These are phyloP conservation scores for Mellivora capensis DNA, from an alignment of 2,113 vertebrate species.

Conservation along the genomic window DNA sequence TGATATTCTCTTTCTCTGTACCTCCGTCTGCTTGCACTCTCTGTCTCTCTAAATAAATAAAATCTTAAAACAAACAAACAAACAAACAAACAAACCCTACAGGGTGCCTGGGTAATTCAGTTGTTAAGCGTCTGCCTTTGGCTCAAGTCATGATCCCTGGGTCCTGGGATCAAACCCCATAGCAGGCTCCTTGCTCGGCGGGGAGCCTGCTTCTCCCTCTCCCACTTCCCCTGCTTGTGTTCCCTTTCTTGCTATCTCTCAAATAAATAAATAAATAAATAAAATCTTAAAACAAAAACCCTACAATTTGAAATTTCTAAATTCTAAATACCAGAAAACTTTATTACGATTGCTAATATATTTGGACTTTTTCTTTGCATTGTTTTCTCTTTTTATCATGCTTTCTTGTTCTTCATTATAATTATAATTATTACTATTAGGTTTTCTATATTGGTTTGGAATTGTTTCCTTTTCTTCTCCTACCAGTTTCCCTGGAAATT, in stretches of 20 bases:
- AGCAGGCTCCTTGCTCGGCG: no score
- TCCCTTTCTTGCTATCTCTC: neutral
- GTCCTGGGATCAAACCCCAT: no score
- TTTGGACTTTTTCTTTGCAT: neutral
- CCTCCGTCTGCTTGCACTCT: neutral
- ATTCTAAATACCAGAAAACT: neutral
- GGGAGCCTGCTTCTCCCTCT: no score
- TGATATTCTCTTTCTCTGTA: neutral
- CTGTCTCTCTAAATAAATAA: neutral
- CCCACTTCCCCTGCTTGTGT: no score
- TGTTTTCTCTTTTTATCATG: neutral
- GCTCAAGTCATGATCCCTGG: no score
- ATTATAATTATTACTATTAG: neutral
- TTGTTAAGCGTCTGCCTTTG: no score
- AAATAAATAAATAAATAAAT: neutral
- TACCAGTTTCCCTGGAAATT: neutral
- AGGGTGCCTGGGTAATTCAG: neutral
- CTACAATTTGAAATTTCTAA: neutral
- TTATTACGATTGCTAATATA: neutral
- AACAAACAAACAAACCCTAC: neutral
- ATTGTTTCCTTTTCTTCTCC: neutral
- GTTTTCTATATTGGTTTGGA: neutral
- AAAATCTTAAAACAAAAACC: neutral
- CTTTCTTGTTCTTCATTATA: conserved; percentile 5
- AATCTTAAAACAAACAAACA: neutral